Percentiles rank a stretch among this genome's conserved stretches.
Evolutionary conservation across 2,797 vertebrate genomes (phyloP).

Genomic region (Epinephelus awoara): DNA sequence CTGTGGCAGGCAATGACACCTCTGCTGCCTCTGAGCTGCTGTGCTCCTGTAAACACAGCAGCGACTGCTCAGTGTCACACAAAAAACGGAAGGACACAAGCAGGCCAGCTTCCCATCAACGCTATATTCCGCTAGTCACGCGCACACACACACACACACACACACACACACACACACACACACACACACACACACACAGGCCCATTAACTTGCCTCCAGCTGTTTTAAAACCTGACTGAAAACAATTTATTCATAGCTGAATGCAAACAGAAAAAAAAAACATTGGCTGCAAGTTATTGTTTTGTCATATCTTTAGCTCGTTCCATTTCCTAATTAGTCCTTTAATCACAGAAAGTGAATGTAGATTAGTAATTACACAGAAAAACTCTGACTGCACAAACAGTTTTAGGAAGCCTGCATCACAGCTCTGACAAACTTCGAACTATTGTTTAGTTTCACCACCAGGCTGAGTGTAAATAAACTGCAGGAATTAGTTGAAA

Average conservation of each 20-base stretch:
- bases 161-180: slow-evolving; percentile 29
- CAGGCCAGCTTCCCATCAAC: slow-evolving; percentile 23
- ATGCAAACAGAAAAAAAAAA: slow-evolving; percentile 15
- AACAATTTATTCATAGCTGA: slow-evolving; percentile 48
- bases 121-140: neutral
- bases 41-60: slow-evolving; percentile 45
- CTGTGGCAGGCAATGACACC: slow-evolving; percentile 49
- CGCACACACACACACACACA: slow-evolving; percentile 16
- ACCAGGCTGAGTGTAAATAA: slow-evolving; percentile 62
- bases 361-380: slow-evolving; percentile 16
- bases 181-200: slow-evolving; percentile 17
- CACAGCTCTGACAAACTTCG: slow-evolving; percentile 35
- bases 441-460: slow-evolving; percentile 38
- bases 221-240: slow-evolving; percentile 44
- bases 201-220: slow-evolving; percentile 5
- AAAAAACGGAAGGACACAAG: slow-evolving; percentile 32
- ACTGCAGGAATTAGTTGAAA: slow-evolving; percentile 63
- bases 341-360: slow-evolving; percentile 34
- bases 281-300: slow-evolving; percentile 18
- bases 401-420: neutral
- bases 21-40: slow-evolving; percentile 47
- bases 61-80: slow-evolving; percentile 40
- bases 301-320: slow-evolving; percentile 23
- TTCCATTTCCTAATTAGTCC: slow-evolving; percentile 32
- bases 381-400: neutral